Evolutionary conservation across 2,113 vertebrate genomes (phyloP), one percentile per base, ranked within the genome.

Genomic region (Heterotis niloticus): DNA sequence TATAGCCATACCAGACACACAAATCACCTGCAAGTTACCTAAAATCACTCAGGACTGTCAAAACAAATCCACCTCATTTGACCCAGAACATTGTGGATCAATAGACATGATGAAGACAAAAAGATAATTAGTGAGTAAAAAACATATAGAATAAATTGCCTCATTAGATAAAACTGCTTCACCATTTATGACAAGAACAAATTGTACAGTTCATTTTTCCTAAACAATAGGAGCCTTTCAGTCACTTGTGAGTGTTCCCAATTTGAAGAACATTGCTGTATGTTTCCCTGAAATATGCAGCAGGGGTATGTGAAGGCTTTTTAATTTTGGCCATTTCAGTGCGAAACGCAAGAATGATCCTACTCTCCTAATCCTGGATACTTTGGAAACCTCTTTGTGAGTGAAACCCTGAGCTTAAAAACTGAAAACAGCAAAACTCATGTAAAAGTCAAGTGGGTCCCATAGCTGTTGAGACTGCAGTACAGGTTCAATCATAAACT

Each of bases 131-230:
- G 5, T 23, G 54, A 24, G 54, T 10, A 74, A 28, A 57, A 16
- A 73, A 16, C n/a, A n/a, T 23, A 3, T 23, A 0, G 5, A n/a
- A n/a, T 57, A 26, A 26, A 57, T 14, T 74, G 71, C 54, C 71
- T 54, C 54, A 20, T 74, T 74, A 54, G 71, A 13, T n/a, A 26
- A 73, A 74, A 54, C 18, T 52, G 24, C 11, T 29, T n/a, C 51
- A 73, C 23, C 17, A 73, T 73, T 56, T 57, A 56, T 73, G 11
- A 24, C 52, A 57, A 73, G 56, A 57, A 51, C 10, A 74, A 74
- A 57, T 23, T 57, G 24, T 20, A 57, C 71, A 74, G 57, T 17
- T 44, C 14, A 0, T 26, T 56, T 28, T 16, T 44, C 71, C 24
- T 56, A 57, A 73, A n/a, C 64, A 65, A 65, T 65, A 24, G 29